Conservation (phyloP, 2,888 invertebrate genomes). For the Drosophila differens region DNA sequence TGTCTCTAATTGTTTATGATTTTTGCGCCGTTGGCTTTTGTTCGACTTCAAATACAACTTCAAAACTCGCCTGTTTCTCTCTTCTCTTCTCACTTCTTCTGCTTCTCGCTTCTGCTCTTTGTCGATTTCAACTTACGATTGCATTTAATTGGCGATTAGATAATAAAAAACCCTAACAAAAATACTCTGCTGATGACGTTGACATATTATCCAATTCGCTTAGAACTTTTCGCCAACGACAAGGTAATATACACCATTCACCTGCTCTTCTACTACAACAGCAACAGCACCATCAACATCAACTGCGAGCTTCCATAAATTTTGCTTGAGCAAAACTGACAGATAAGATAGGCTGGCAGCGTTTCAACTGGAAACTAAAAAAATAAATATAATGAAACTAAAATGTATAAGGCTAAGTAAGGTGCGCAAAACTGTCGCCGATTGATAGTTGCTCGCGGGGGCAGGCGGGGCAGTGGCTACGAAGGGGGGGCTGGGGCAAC, state of each 20-base stretch:
- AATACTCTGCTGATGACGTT: conserved; percentile 45
- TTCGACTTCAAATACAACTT: conserved; percentile 12
- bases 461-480: conserved; percentile 8
- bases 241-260: conserved; percentile 21
- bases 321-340: conserved; percentile 69
- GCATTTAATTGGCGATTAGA: conserved; percentile 78
- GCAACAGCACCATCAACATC: neutral
- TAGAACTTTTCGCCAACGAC: conserved; percentile 47
- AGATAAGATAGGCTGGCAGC: conserved; percentile 63
- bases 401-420: conserved; percentile 37
- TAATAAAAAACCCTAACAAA: conserved; percentile 39
- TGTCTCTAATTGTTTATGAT: conserved; percentile 80
- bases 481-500: neutral
- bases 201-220: conserved; percentile 66
- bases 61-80: conserved; percentile 13
- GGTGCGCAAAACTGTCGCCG: conserved; percentile 68
- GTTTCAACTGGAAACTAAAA: conserved; percentile 24
- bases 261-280: conserved; percentile 10
- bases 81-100: neutral
- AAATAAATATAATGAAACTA: conserved; percentile 23
- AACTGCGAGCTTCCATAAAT: conserved; percentile 67
- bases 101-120: conserved; percentile 15
- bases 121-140: conserved; percentile 38
- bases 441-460: conserved; percentile 61
- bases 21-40: conserved; percentile 42